Base-by-base conservation (phyloP, 2,888 invertebrate species). In the Barypeithes pellucidus region DNA sequence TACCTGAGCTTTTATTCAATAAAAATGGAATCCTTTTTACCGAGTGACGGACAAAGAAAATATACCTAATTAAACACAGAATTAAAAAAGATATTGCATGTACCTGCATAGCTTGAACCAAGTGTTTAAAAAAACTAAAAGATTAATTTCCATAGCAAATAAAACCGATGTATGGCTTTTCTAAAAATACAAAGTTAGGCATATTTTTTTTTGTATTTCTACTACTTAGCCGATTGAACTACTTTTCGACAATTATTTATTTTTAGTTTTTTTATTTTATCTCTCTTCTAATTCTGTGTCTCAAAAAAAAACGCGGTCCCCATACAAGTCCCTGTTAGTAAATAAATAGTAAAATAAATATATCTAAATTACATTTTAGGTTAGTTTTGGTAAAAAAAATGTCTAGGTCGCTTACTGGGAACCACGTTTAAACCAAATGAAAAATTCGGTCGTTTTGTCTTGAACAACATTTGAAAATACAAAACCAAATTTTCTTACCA, bases 1-100 rank as follows among this genome's bases (percentile, higher is more conserved):
- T 73, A 72, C 75, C 75, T 75, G 75, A 75, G 75, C 75, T 68
- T 75, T 72, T 75, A 72, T 68, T 75, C 72, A 67, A 75, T 67
- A 67, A 67, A 74, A 61, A 71, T 75, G 71, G 75, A 75, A 75
- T 72, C 47, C 60, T 57, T 57, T 33, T 36, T 33, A 57, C 14
- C 54, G 54, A 57, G 5, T 16, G 50, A 50, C 50, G 50, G 50
- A 50, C 24, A 50, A 33, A 57, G 33, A 57, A 52, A 33, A 57
- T 33, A 57, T 65, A 39, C 24, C 62, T 41, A 62, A 24, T 29
- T 33, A 9, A 16, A 57, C 54, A 33, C 33, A 57, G 54, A 57
- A 57, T 14, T 57, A 33, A 57, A 52, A 52, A 33, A 9, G 54
- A 57, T 57, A 29, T 29, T 24, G 9, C 4, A 8, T 4, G 29